Percentiles rank a stretch among this genome's conserved stretches.
Conservation (phyloP, 2,797 vertebrate genomes). For the Rhodeus uyekii region DNA sequence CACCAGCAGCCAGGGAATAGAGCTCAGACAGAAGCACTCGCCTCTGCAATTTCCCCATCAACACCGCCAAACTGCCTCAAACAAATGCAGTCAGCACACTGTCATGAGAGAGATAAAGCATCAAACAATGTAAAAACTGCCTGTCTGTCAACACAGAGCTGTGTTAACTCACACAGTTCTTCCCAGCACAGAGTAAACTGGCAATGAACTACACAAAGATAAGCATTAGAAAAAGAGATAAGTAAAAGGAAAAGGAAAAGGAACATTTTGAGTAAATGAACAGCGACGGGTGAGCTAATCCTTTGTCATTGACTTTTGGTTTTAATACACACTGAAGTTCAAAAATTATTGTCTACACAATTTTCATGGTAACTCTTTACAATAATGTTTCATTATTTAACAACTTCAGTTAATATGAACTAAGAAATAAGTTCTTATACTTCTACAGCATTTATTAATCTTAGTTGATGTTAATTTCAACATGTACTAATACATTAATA, state of each 20-base stretch:
- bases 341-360: too few relatives aligned
- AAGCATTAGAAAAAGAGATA: background rate
- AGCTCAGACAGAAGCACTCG: background rate
- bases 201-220: conserved; percentile 2
- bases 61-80: conserved; percentile 12
- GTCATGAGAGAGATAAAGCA: conserved; percentile 38
- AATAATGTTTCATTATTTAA: too few relatives aligned
- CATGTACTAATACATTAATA: too few relatives aligned
- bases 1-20: conserved; percentile 46
- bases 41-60: background rate
- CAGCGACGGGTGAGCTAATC: background rate
- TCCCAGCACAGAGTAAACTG: background rate
- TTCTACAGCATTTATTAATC: too few relatives aligned
- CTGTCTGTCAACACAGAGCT: conserved; percentile 23
- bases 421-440: too few relatives aligned
- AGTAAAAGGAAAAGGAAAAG: background rate
- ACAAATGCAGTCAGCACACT: conserved; percentile 8
- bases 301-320: background rate
- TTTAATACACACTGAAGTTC: too few relatives aligned
- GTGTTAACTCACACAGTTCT: conserved; percentile 14
- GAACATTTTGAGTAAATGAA: background rate
- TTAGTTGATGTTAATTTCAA: too few relatives aligned
- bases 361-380: too few relatives aligned
- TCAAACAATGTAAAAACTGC: conserved; percentile 32
- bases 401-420: too few relatives aligned